A percentile compares a stretch with the other conserved stretches of the same genome.
These are phyloP conservation scores for Ptilonorhynchus violaceus DNA, from an alignment of 2,113 vertebrate species.

Conservation along the genomic window DNA sequence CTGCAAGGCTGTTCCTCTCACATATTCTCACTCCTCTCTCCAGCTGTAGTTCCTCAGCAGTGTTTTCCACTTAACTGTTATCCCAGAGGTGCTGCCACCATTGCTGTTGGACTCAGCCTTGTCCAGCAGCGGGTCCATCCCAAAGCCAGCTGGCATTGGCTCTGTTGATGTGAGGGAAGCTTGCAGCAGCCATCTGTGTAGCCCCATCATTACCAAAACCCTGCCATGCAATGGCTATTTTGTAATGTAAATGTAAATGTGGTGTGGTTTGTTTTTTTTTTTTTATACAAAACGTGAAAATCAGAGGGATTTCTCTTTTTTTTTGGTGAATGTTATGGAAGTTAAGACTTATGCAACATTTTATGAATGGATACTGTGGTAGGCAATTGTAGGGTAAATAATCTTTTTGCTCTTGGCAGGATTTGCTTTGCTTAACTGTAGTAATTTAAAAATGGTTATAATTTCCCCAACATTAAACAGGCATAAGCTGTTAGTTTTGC, in stretches of 20 bases:
- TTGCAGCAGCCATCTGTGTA: neutral
- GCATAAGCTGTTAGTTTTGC: neutral
- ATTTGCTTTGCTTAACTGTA: neutral
- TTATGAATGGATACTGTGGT: neutral
- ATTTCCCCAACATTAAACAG: neutral
- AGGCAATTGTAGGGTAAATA: neutral
- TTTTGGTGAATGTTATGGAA: neutral
- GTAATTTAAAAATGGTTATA: neutral
- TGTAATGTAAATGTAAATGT: neutral
- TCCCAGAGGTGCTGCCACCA: neutral
- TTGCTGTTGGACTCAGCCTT: neutral
- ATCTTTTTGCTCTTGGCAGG: neutral
- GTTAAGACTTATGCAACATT: neutral
- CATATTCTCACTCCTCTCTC: neutral
- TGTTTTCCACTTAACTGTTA: neutral
- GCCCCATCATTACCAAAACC: neutral
- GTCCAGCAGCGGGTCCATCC: too few species aligned
- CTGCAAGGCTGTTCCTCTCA: neutral
- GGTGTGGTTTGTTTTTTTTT: neutral
- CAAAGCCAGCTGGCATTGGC: neutral
- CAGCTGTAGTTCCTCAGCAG: neutral
- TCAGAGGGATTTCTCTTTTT: neutral
- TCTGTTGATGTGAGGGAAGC: neutral
- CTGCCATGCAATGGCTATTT: accelerated
- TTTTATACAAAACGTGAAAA: neutral